Conservation (phyloP, 2,113 vertebrate species). For the Oryzias melastigma region DNA sequence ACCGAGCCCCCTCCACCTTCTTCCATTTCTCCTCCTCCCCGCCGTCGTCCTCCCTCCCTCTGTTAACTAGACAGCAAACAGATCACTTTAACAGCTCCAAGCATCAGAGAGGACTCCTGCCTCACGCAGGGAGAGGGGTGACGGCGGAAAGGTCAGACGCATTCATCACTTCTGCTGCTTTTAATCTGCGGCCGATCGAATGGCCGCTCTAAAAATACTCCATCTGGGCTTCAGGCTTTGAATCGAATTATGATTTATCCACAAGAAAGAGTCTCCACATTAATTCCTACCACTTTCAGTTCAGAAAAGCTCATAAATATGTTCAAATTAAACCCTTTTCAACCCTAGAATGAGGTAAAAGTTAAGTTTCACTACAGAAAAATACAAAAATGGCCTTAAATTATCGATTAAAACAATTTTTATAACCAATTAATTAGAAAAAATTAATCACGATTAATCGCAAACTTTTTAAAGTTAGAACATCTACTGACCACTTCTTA, state of each 20-base stretch:
- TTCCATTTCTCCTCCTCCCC: constrained; percentile 24
- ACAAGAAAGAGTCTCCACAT: too few relatives aligned
- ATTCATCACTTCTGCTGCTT: constrained; percentile 7
- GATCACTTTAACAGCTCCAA: constrained; percentile 51
- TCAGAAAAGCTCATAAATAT: too few relatives aligned
- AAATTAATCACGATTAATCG: too few relatives aligned
- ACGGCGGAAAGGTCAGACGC: constrained; percentile 32
- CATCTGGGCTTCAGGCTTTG: not conserved
- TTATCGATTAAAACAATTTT: too few relatives aligned
- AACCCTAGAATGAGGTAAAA: too few relatives aligned
- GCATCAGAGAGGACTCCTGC: constrained; percentile 21
- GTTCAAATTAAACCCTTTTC: too few relatives aligned
- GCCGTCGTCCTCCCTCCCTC: constrained; percentile 33
- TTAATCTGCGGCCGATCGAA: constrained; percentile 11
- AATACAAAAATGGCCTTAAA: too few relatives aligned
- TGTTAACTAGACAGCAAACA: constrained; percentile 57
- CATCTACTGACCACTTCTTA: too few relatives aligned
- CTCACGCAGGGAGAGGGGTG: constrained; percentile 14
- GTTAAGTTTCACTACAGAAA: too few relatives aligned
- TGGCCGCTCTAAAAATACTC: not conserved
- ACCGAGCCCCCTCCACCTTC: constrained; percentile 37
- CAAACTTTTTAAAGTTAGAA: too few relatives aligned
- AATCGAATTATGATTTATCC: not conserved
- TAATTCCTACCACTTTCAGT: too few relatives aligned
- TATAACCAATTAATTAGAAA: too few relatives aligned